Evolutionary conservation across 2,797 vertebrate species (phyloP).

Genomic region (Toxotes lorentzi): DNA sequence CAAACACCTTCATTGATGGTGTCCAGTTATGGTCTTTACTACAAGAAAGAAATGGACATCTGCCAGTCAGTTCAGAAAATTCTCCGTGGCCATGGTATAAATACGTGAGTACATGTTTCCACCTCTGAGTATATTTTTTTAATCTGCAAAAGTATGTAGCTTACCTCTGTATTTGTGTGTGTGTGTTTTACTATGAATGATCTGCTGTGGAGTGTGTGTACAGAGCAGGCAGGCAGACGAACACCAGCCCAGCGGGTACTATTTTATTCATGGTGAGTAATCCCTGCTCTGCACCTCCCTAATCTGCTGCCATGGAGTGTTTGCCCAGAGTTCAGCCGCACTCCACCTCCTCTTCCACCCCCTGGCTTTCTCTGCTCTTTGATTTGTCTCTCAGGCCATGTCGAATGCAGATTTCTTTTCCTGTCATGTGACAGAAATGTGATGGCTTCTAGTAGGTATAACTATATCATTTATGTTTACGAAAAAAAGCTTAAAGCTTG

Average conservation of each 20-base stretch:
- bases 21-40: not conserved
- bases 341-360: conserved; percentile 41
- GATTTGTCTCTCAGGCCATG: conserved; percentile 3
- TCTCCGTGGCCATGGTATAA: not conserved
- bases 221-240: conserved; percentile 56
- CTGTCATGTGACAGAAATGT: conserved; percentile 8
- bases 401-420: not conserved
- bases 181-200: conserved; percentile 13
- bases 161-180: not conserved
- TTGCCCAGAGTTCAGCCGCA: conserved; percentile 58
- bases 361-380: conserved; percentile 14
- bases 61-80: not conserved
- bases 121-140: not conserved
- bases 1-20: not conserved
- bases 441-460: not conserved
- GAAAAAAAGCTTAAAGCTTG: too few relatives aligned
- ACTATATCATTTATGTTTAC: too few relatives aligned
- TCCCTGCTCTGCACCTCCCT: conserved; percentile 72
- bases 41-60: not conserved
- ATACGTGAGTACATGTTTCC: not conserved
- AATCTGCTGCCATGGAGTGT: conserved; percentile 72
- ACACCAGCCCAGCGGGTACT: conserved; percentile 69
- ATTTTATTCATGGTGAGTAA: conserved; percentile 78
- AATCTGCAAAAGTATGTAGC: not conserved
- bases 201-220: conserved; percentile 40